Base-by-base conservation (phyloP, 2,888 invertebrate species). In the Dorcus hopei region DNA sequence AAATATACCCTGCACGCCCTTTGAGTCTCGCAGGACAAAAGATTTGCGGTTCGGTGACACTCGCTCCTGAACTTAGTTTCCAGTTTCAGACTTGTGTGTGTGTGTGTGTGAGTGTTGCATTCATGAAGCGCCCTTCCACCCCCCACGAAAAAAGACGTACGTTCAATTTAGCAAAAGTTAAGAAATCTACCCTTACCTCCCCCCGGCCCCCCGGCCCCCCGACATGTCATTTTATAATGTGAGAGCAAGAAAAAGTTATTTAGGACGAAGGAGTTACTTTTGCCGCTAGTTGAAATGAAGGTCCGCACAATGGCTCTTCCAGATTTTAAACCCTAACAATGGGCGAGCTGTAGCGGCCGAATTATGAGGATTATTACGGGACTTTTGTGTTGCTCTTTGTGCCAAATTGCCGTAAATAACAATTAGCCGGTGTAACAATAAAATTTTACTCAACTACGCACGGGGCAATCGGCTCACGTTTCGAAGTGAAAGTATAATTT, bases 21-120 rank as follows among this genome's bases (percentile, higher is more conserved):
- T 58, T 54, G 57, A 49, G 58, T 59, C 61, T 61, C 49, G 48
- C 54, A 38, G 58, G 57, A 64, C 64, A 64, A 64, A 64, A 62
- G 62, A 58, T 64, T 62, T 54, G 62, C 62, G 62, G 58, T 61
- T 58, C 57, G 57, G 33, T 62, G 64, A 58, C 60, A 54, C 59
- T 59, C 53, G 58, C 54, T 54, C 42, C 57, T 56, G 51, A 59
- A 55, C 54, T 58, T 52, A 52, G 49, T 57, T 59, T 52, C 48
- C 49, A 51, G 45, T 56, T 50, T 49, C 42, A 43, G 52, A 40
- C 42, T 33, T 33, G 26, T 33, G 26, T 33, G 26, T 6, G 26
- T 4, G 19, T 19, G 19, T 19, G 19, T 19, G 19, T 33, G 26
- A 3, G 26, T 33, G 26, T 26, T 7, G 54, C 54, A 52, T 52